phyloP scores from a whole-genome alignment of 2,888 invertebrate species.

The Meghimatium bilineatum region DNA sequence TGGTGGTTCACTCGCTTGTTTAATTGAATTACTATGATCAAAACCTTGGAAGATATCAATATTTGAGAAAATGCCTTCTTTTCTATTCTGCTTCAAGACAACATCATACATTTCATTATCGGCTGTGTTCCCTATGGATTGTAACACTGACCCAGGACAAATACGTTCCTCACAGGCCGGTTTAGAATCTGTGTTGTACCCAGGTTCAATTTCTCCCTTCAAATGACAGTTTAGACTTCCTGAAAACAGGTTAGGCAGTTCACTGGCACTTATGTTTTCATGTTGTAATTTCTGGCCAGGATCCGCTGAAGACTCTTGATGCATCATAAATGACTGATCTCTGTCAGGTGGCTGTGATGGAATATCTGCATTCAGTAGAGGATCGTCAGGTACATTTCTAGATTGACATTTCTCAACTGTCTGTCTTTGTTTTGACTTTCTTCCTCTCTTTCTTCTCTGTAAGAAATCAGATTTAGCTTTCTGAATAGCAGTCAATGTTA shows the following conservation, averaged over 20 bases:
- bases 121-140: neutral
- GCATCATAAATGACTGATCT: neutral
- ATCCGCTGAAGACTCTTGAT: neutral
- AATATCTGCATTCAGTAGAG: neutral
- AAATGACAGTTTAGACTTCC: neutral
- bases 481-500: constrained; percentile 25
- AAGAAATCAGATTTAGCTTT: constrained; percentile 35
- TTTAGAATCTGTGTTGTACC: neutral
- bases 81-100: neutral
- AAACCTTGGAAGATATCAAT: constrained; percentile 21
- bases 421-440: neutral
- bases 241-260: neutral
- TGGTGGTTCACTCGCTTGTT: neutral
- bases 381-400: neutral
- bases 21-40: neutral
- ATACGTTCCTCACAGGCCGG: neutral
- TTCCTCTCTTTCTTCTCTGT: constrained; percentile 6
- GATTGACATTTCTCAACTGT: neutral
- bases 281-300: neutral
- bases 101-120: neutral
- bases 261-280: neutral
- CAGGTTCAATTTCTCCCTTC: neutral
- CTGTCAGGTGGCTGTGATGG: neutral
- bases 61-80: constrained; percentile 16
- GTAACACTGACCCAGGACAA: neutral